Percentiles rank a stretch among this genome's conserved stretches.
These are phyloP conservation scores for Elysia crispata DNA, from an alignment of 2,888 invertebrate species.

Conservation along the genomic window DNA sequence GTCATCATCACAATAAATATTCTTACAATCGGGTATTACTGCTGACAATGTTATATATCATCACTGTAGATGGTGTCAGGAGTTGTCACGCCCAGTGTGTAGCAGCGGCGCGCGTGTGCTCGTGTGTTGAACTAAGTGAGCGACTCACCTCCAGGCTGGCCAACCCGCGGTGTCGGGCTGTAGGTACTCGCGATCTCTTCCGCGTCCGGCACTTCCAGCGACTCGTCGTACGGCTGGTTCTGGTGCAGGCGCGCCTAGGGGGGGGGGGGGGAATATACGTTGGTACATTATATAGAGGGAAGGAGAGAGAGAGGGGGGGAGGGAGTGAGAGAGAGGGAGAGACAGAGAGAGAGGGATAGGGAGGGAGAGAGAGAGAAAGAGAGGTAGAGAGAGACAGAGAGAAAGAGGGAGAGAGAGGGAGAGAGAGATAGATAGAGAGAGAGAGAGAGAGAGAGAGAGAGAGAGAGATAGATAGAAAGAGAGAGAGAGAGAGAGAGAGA, in stretches of 20 bases:
- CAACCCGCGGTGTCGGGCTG: slow-evolving; percentile 75
- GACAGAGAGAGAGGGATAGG: slow-evolving; percentile 14
- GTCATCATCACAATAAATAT: too few species aligned
- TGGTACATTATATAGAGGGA: slow-evolving; percentile 24
- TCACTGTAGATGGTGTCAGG: too few species aligned
- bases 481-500: slow-evolving; percentile 23
- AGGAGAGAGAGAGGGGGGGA: slow-evolving; percentile 13
- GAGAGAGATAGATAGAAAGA: too few species aligned
- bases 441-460: too few species aligned
- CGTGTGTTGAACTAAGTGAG: too few species aligned
- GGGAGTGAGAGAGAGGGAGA: slow-evolving; percentile 16
- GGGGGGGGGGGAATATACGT: background rate
- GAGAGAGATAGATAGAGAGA: too few species aligned
- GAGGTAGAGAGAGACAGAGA: background rate
- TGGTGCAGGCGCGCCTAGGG: slow-evolving; percentile 66
- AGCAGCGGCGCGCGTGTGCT: too few species aligned
- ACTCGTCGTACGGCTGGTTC: slow-evolving; percentile 78
- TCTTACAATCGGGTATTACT: too few species aligned
- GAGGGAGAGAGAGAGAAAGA: background rate
- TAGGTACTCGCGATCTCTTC: slow-evolving; percentile 77
- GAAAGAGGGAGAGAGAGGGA: too few species aligned
- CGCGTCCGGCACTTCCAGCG: slow-evolving; percentile 76
- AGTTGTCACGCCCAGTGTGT: too few species aligned
- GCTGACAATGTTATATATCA: too few species aligned
- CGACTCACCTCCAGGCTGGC: slow-evolving; percentile 58